Percentiles rank a stretch among this genome's conserved stretches.
phyloP scores from a whole-genome alignment of 2,113 vertebrate genomes.

The Gymnorhina tibicen region DNA sequence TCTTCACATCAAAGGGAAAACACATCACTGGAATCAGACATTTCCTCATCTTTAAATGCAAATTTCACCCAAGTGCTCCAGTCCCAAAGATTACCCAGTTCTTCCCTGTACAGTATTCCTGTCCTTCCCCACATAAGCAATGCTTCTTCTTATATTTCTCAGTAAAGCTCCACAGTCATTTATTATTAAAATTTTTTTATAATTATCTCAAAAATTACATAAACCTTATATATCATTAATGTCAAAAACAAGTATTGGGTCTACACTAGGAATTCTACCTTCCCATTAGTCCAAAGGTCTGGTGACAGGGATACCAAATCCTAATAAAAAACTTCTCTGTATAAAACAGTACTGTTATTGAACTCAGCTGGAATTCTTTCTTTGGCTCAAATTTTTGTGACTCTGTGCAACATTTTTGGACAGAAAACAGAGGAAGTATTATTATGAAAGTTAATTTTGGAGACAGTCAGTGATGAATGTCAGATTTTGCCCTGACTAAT shows the following conservation, averaged over 20 bases:
- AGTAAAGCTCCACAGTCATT: background rate
- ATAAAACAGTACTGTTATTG: background rate
- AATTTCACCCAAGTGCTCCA: background rate
- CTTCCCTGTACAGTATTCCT: background rate
- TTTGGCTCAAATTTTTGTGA: background rate
- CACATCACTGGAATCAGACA: background rate
- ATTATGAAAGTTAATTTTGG: background rate
- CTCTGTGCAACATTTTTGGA: background rate
- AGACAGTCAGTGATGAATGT: background rate
- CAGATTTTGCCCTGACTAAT: background rate
- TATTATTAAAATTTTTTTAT: background rate
- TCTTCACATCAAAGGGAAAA: background rate
- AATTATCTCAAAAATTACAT: background rate
- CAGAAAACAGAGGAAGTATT: background rate
- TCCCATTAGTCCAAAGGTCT: background rate
- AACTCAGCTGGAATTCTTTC: background rate
- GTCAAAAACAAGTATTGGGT: background rate
- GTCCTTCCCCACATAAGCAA: background rate
- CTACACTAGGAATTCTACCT: background rate
- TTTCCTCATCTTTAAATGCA: background rate
- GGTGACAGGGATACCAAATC: background rate
- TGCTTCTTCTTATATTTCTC: background rate
- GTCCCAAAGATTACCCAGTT: background rate
- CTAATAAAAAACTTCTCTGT: background rate
- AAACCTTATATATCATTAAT: background rate